Conservation (phyloP, 2,113 vertebrate species). For the Gobiocypris rarus region DNA sequence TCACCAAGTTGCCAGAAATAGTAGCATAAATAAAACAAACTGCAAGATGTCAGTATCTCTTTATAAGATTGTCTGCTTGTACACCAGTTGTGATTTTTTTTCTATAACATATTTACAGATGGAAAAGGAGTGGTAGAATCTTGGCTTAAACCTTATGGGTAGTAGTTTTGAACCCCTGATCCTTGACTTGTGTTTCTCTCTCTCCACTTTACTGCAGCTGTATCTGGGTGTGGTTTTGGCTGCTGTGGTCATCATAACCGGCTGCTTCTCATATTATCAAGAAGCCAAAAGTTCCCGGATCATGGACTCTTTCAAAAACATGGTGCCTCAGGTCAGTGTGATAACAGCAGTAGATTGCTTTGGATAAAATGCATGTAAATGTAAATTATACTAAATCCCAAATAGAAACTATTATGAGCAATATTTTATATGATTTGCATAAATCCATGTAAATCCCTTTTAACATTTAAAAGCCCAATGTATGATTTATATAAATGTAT, state of each 20-base stretch:
- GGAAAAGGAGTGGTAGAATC: neutral
- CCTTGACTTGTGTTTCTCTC: conserved; percentile 3
- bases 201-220: conserved; percentile 68
- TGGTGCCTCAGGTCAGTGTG: conserved; percentile 87
- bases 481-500: conserved; percentile 17
- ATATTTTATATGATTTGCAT: conserved; percentile 14
- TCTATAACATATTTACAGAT: neutral
- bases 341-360: conserved; percentile 12
- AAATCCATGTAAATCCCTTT: conserved; percentile 26
- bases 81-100: neutral
- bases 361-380: neutral
- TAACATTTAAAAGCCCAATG: conserved; percentile 2
- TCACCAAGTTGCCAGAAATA: neutral
- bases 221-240: conserved; percentile 88
- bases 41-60: neutral
- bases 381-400: conserved; percentile 25
- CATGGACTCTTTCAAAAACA: conserved; percentile 95
- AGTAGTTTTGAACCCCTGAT: neutral
- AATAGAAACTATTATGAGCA: conserved; percentile 24
- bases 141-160: neutral
- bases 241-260: conserved; percentile 85
- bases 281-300: conserved; percentile 92
- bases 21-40: neutral
- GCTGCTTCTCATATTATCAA: conserved; percentile 91
- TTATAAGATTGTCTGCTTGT: neutral